These are phyloP conservation scores for Brachypalpus laphriformis DNA, from an alignment of 2,888 invertebrate species.

Conservation along the genomic window DNA sequence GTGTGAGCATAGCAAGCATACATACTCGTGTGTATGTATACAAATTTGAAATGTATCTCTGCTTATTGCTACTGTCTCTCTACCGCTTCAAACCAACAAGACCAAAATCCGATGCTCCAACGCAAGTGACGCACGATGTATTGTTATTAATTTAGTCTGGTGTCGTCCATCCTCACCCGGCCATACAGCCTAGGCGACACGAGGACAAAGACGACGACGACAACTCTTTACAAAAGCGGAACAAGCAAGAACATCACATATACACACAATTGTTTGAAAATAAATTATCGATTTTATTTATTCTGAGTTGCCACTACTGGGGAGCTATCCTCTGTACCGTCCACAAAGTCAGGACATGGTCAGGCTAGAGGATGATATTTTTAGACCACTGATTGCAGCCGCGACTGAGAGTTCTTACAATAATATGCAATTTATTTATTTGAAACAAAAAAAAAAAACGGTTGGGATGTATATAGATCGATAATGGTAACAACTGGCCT, in stretches of 20 bases:
- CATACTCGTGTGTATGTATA: too few species aligned
- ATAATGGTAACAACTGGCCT: slow-evolving; percentile 13
- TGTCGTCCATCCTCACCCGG: neutral
- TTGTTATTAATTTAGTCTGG: slow-evolving; percentile 45
- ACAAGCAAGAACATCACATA: slow-evolving; percentile 21
- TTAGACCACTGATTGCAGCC: slow-evolving; percentile 37
- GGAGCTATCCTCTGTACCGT: slow-evolving; percentile 2
- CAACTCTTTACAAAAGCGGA: slow-evolving; percentile 32
- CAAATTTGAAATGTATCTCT: slow-evolving; percentile 19
- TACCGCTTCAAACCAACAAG: slow-evolving; percentile 22
- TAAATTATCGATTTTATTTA: slow-evolving; percentile 67
- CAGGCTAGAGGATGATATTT: slow-evolving; percentile 47
- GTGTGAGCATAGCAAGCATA: neutral
- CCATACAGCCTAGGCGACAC: neutral
- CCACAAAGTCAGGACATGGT: slow-evolving; percentile 31
- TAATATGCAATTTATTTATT: slow-evolving; percentile 42
- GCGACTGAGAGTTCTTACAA: slow-evolving; percentile 13
- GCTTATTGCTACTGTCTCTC: neutral
- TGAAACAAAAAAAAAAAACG: neutral
- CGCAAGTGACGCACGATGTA: slow-evolving; percentile 43
- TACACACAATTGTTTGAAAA: slow-evolving; percentile 41
- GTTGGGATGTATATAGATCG: neutral
- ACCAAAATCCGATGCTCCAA: slow-evolving; percentile 14
- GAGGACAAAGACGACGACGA: neutral
- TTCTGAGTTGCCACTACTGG: slow-evolving; percentile 19